Conservation (phyloP, 2,113 vertebrate species). For the Osmerus eperlanus region DNA sequence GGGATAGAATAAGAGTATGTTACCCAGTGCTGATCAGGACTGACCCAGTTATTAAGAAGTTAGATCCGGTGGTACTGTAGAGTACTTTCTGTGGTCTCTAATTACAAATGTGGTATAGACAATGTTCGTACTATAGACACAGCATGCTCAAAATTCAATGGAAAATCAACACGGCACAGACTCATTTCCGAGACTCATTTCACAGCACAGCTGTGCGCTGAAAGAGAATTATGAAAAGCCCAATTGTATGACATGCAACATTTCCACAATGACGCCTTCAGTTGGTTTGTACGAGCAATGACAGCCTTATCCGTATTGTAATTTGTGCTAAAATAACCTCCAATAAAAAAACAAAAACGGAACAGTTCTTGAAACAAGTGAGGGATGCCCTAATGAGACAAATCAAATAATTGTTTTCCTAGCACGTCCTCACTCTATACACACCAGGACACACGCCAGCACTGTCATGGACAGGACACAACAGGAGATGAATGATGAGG, state of each 20-base stretch:
- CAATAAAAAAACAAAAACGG: slow-evolving; percentile 38
- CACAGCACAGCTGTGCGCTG: too few relatives aligned
- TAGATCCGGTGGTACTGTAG: too few relatives aligned
- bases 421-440: slow-evolving; percentile 37
- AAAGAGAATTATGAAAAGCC: background rate
- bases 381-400: slow-evolving; percentile 38
- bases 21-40: too few relatives aligned
- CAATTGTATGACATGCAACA: background rate
- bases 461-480: slow-evolving; percentile 36
- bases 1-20: too few relatives aligned
- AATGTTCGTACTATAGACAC: too few relatives aligned
- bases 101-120: too few relatives aligned
- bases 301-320: slow-evolving; percentile 26
- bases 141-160: too few relatives aligned
- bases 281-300: slow-evolving; percentile 9
- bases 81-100: too few relatives aligned
- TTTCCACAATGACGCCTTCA: slow-evolving; percentile 18
- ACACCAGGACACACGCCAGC: slow-evolving; percentile 14
- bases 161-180: too few relatives aligned
- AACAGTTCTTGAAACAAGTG: slow-evolving; percentile 17
- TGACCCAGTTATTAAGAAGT: too few relatives aligned
- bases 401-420: slow-evolving; percentile 22
- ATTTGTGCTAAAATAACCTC: slow-evolving; percentile 41
- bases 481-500: slow-evolving; percentile 24
- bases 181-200: too few relatives aligned